phyloP scores from a whole-genome alignment of 2,888 invertebrate genomes.

The Yponomeuta malinellus region DNA sequence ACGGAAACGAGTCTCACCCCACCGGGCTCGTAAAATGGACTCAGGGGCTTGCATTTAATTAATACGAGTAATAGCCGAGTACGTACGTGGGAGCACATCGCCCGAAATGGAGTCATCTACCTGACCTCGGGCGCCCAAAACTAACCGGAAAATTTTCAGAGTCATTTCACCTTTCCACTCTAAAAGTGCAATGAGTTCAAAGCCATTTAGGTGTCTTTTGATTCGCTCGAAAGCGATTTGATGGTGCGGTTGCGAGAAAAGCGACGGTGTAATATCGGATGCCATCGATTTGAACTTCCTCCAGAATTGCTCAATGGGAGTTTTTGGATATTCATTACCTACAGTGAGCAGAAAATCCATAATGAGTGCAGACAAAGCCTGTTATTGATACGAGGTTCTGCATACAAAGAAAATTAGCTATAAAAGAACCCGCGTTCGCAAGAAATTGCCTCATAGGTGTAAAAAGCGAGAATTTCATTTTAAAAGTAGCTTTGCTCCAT shows the following conservation, averaged over 20 bases:
- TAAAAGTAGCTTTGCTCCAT: background rate
- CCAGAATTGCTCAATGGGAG: background rate
- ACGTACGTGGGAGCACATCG: constrained; percentile 57
- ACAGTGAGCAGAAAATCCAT: background rate
- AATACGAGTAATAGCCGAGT: constrained; percentile 54
- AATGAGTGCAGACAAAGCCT: background rate
- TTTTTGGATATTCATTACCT: background rate
- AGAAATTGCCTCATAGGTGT: background rate
- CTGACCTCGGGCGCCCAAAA: constrained; percentile 43
- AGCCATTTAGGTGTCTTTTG: background rate
- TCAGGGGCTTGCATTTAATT: constrained; percentile 72
- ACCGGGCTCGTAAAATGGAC: constrained; percentile 65
- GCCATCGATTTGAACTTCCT: background rate
- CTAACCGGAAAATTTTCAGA: background rate
- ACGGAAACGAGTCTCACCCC: constrained; percentile 66
- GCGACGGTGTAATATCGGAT: background rate
- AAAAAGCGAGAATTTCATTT: background rate
- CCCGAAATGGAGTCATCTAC: constrained; percentile 35
- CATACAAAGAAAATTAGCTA: background rate
- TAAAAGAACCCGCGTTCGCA: background rate
- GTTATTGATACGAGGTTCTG: background rate
- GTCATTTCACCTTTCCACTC: background rate
- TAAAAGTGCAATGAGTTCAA: background rate
- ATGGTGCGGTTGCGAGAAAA: background rate
- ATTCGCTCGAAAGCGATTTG: background rate